Evolutionary conservation across 1,140 invertebrate species (phyloP).

Genomic region (Zeugodacus cucurbitae): DNA sequence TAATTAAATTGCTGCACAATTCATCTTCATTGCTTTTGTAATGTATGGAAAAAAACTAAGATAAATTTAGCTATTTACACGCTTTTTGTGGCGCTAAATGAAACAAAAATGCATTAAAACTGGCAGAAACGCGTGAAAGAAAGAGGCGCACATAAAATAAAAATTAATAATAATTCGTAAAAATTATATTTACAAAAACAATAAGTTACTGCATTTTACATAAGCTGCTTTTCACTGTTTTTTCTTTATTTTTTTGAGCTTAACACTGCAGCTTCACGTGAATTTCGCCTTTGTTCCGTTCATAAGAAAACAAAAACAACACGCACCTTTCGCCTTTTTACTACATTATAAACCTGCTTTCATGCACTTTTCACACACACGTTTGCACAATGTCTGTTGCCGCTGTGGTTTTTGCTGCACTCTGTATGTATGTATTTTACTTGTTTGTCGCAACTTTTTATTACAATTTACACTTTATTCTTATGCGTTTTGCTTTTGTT

Average conservation of each 20-base stretch:
- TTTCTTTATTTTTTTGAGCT: neutral
- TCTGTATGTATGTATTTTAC: neutral
- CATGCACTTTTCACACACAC: neutral
- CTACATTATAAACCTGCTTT: neutral
- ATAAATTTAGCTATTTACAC: neutral
- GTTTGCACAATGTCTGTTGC: no score
- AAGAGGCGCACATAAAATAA: neutral
- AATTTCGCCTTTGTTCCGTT: neutral
- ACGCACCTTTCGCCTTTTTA: neutral
- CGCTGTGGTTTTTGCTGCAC: no score
- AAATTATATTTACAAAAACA: neutral
- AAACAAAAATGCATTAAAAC: no score
- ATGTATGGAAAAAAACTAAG: neutral
- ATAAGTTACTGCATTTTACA: neutral
- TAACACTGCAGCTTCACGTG: neutral
- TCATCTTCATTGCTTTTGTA: neutral
- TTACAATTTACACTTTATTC: neutral
- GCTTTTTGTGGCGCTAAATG: neutral
- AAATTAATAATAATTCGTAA: neutral
- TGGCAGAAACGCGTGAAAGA: neutral
- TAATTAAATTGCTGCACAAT: neutral
- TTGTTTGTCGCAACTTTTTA: neutral
- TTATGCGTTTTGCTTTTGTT: neutral
- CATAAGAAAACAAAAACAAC: neutral
- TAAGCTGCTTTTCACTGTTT: neutral